Evolutionary conservation across 2,888 invertebrate genomes (phyloP).

Genomic region (Drosophila melanosoma): DNA sequence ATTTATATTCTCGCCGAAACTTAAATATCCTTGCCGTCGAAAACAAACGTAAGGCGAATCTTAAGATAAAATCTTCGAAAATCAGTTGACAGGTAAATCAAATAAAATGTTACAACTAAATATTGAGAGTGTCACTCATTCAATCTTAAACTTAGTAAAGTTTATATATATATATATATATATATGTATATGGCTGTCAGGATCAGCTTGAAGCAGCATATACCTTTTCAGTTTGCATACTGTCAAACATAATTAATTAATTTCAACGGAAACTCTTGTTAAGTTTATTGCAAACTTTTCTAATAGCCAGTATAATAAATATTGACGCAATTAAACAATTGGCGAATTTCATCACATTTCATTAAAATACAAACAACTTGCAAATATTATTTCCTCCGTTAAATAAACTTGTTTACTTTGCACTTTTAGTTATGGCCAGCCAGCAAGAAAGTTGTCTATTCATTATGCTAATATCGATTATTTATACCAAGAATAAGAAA

Average conservation of each 20-base stretch:
- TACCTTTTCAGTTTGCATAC: conserved; percentile 50
- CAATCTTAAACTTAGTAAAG: not conserved
- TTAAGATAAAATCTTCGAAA: not conserved
- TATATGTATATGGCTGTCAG: conserved; percentile 39
- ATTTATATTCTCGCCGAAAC: not conserved
- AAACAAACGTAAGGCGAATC: not conserved
- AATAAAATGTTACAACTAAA: not conserved
- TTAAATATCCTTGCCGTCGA: conserved; percentile 7
- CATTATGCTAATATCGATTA: not conserved
- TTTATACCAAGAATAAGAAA: not conserved
- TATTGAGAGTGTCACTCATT: not conserved
- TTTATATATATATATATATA: not conserved
- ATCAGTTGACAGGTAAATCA: not conserved
- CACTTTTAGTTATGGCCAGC: not conserved
- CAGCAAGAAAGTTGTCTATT: not conserved
- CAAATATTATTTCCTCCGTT: conserved; percentile 5
- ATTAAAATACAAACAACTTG: conserved; percentile 41
- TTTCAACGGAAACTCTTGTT: conserved; percentile 37
- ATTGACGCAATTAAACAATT: conserved; percentile 54
- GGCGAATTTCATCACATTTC: conserved; percentile 27
- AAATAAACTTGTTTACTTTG: not conserved
- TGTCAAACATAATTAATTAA: conserved; percentile 69
- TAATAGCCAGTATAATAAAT: conserved; percentile 31
- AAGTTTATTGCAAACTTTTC: conserved; percentile 31
- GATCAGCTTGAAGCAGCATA: conserved; percentile 33